Percentiles rank a stretch among this genome's conserved stretches.
phyloP scores from a whole-genome alignment of 2,888 invertebrate species.

The Epistrophella euchroma region DNA sequence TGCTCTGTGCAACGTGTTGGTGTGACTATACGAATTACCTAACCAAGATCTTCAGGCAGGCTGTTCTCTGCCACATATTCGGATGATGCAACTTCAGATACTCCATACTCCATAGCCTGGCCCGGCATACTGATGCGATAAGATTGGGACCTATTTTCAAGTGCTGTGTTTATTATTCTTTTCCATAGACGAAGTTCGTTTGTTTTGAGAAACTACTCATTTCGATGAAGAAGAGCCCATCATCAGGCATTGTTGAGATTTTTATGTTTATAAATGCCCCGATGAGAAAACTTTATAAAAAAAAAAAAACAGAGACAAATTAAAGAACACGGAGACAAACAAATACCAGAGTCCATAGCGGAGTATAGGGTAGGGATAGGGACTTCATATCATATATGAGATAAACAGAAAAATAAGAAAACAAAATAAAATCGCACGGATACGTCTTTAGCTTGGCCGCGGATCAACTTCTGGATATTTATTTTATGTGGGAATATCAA shows the following conservation, averaged over 20 bases:
- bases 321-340: constrained; percentile 46
- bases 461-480: constrained; percentile 65
- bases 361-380: background rate
- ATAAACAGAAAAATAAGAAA: constrained; percentile 51
- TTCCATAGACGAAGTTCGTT: constrained; percentile 48
- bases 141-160: constrained; percentile 57
- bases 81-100: constrained; percentile 59
- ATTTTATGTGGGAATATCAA: constrained; percentile 74
- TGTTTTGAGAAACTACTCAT: constrained; percentile 65
- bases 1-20: constrained; percentile 22
- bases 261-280: constrained; percentile 45
- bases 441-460: constrained; percentile 14
- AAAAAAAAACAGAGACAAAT: background rate
- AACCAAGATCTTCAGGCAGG: constrained; percentile 26
- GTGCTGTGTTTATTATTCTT: constrained; percentile 65
- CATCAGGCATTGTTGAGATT: constrained; percentile 53
- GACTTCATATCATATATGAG: constrained; percentile 18
- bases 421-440: constrained; percentile 54
- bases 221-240: constrained; percentile 41
- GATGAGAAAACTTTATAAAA: constrained; percentile 24
- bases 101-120: background rate
- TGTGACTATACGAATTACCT: constrained; percentile 61
- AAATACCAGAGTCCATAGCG: constrained; percentile 47
- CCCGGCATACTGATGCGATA: background rate
- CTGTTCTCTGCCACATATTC: background rate